phyloP scores from a whole-genome alignment of 2,113 vertebrate species.

The Apodemus sylvaticus region DNA sequence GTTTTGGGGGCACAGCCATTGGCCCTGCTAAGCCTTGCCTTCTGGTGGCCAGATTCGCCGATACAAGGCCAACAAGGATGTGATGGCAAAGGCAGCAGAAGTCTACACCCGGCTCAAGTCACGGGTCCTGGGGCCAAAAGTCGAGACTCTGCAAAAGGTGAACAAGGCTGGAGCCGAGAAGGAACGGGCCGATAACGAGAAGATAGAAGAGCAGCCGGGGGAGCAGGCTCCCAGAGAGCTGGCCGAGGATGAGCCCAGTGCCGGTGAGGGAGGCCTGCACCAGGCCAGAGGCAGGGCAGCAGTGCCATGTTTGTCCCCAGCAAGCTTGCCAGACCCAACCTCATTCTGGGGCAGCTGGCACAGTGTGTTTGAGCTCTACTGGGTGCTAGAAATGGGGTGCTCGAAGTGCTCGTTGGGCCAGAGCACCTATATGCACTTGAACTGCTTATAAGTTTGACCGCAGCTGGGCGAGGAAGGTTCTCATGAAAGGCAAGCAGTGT shows the following conservation, averaged over 20 bases:
- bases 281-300: not conserved
- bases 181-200: conserved; percentile 85
- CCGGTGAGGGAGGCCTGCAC: conserved; percentile 57
- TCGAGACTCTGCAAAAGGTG: conserved; percentile 87
- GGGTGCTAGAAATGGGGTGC: not conserved
- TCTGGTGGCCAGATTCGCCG: conserved; percentile 90
- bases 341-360: not conserved
- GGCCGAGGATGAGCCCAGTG: conserved; percentile 67
- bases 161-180: conserved; percentile 75
- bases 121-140: conserved; percentile 92
- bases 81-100: conserved; percentile 96
- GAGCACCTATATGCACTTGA: not conserved
- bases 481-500: fast-evolving
- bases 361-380: not conserved
- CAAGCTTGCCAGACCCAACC: not conserved
- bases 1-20: fast-evolving
- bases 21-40: not conserved
- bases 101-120: conserved; percentile 97
- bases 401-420: not conserved
- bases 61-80: conserved; percentile 95
- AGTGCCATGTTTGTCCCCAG: not conserved
- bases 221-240: conserved; percentile 76
- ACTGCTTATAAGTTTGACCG: not conserved
- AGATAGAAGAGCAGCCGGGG: conserved; percentile 83
- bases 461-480: not conserved